Conservation (phyloP, 2,113 vertebrate species). For the Burhinus bistriatus region DNA sequence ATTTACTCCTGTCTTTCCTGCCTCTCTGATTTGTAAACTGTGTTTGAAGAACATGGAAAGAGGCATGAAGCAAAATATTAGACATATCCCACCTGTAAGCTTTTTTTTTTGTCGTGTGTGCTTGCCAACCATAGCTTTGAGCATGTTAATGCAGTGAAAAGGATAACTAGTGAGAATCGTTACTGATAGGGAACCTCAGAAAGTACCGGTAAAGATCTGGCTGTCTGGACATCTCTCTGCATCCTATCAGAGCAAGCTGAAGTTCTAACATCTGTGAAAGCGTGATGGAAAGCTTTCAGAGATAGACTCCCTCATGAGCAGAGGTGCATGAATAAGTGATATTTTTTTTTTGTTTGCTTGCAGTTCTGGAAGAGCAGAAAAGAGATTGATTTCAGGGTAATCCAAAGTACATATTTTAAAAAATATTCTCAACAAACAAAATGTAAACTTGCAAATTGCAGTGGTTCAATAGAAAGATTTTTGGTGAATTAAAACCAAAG, state of each 20-base stretch:
- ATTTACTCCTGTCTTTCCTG: not conserved
- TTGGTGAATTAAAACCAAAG: not conserved
- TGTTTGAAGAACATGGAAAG: not conserved
- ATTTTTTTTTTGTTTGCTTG: not conserved
- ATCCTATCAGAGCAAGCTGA: not conserved
- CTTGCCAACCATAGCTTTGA: not conserved
- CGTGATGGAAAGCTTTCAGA: slow-evolving; percentile 8
- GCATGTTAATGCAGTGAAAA: not conserved
- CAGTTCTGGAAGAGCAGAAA: slow-evolving; percentile 12
- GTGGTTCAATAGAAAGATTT: not conserved
- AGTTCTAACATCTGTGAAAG: not conserved
- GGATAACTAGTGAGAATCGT: not conserved
- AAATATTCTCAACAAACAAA: not conserved
- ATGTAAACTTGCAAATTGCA: not conserved
- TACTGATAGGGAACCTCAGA: not conserved
- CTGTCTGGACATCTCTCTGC: not conserved
- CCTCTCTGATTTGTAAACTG: not conserved
- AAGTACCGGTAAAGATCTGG: not conserved
- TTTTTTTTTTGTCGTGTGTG: not conserved
- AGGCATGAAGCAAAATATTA: not conserved
- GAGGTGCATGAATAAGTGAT: not conserved
- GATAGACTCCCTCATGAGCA: not conserved
- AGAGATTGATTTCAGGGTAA: not conserved
- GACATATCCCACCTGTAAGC: not conserved
- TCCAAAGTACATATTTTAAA: not conserved